Evolutionary conservation across 2,113 vertebrate species (phyloP).

Genomic region (Mobula birostris): DNA sequence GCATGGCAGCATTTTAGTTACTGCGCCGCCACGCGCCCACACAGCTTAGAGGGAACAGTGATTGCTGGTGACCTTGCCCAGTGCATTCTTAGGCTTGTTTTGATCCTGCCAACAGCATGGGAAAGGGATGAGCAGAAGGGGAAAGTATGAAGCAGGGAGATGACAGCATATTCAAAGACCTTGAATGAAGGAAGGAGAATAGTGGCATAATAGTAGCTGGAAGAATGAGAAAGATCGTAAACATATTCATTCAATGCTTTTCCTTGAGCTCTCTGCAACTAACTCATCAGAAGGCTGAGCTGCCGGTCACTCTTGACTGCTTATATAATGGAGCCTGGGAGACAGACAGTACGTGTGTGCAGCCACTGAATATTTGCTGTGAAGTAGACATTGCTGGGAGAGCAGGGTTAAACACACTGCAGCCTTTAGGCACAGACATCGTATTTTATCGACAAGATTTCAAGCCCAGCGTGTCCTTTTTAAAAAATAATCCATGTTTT

Average conservation of each 20-base stretch:
- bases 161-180: not conserved
- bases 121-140: not conserved
- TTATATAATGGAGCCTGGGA: not conserved
- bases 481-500: not conserved
- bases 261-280: not conserved
- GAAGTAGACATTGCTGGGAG: not conserved
- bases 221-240: not conserved
- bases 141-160: not conserved
- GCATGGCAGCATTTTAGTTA: too few relatives aligned
- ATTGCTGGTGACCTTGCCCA: not conserved
- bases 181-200: not conserved
- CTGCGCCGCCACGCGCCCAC: too few relatives aligned
- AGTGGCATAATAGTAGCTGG: not conserved
- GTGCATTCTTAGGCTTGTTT: not conserved
- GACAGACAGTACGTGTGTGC: not conserved
- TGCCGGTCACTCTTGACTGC: not conserved
- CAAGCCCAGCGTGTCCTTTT: not conserved
- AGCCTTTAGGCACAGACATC: not conserved
- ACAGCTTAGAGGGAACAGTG: too few relatives aligned
- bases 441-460: not conserved
- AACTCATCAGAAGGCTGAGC: not conserved
- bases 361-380: not conserved
- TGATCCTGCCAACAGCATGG: not conserved
- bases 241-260: not conserved
- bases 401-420: not conserved